Conservation (phyloP, 2,113 vertebrate genomes). For the Oreamnos americanus region DNA sequence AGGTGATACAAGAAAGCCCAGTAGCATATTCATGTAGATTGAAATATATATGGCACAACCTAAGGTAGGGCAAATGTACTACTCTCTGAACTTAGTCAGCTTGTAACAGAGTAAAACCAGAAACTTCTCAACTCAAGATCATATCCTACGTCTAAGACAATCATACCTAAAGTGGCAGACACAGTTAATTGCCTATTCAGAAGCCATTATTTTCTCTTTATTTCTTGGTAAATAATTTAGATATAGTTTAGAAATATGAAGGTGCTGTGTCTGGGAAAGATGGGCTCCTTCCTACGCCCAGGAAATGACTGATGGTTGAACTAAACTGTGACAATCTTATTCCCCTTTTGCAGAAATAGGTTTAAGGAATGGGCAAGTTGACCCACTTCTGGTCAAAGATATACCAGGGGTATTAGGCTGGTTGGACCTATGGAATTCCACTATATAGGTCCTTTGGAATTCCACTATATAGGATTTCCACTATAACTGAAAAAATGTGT, state of each 20-base stretch:
- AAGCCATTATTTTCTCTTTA: background rate
- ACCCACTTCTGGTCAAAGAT: background rate
- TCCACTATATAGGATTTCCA: background rate
- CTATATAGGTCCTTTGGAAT: background rate
- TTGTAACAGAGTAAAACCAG: background rate
- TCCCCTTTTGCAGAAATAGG: background rate
- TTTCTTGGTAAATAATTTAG: background rate
- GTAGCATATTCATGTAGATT: background rate
- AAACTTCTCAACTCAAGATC: background rate
- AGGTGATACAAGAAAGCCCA: background rate
- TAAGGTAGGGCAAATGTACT: background rate
- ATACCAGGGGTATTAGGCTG: background rate
- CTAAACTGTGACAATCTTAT: background rate
- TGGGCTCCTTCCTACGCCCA: background rate
- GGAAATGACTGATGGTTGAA: background rate
- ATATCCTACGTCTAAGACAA: background rate
- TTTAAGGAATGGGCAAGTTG: background rate
- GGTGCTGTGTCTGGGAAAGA: background rate
- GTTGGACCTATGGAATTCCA: background rate
- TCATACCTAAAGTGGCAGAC: background rate
- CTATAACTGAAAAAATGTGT: background rate
- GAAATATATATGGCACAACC: background rate
- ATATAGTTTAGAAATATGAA: background rate
- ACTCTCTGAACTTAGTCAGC: background rate
- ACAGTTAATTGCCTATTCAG: background rate